phyloP scores from a whole-genome alignment of 1,140 invertebrate genomes.

The Atta cephalotes region DNA sequence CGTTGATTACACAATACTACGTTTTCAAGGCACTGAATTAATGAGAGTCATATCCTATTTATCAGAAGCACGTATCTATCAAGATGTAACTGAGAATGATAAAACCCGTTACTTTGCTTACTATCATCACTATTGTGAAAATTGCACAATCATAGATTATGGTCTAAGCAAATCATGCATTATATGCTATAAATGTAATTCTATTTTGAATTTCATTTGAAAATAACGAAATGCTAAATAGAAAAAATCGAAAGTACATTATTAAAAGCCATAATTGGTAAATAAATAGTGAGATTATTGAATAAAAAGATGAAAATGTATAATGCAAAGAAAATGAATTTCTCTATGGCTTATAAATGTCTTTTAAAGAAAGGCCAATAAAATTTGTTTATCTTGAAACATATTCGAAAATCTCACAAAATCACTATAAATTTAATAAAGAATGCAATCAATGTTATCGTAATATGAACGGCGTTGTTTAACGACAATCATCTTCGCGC shows the following conservation, averaged over 20 bases:
- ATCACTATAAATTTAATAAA: conserved; percentile 7
- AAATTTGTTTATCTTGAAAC: conserved; percentile 20
- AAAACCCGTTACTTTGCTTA: conserved; percentile 20
- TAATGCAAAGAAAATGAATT: not conserved
- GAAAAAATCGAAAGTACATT: not conserved
- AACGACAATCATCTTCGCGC: not conserved
- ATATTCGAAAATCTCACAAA: not conserved
- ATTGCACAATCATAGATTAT: not conserved
- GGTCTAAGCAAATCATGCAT: not conserved
- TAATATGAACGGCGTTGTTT: conserved; percentile 12
- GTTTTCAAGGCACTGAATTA: conserved; percentile 17
- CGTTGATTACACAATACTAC: conserved; percentile 17
- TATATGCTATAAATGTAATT: not conserved
- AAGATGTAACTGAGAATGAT: conserved; percentile 17
- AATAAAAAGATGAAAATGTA: not conserved
- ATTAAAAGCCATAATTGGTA: not conserved
- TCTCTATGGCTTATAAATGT: not conserved
- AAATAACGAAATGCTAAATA: not conserved
- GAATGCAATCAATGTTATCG: conserved; percentile 6
- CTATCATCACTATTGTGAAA: conserved; percentile 21
- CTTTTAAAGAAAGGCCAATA: not conserved
- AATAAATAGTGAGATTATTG: not conserved
- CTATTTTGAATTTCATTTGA: not conserved
- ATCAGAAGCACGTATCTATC: not conserved
- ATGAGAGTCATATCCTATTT: conserved; percentile 33